A percentile compares a stretch with the other conserved stretches of the same genome.
These are phyloP conservation scores for Todiramphus chloris DNA, from an alignment of 2,113 vertebrate genomes.

Conservation along the genomic window DNA sequence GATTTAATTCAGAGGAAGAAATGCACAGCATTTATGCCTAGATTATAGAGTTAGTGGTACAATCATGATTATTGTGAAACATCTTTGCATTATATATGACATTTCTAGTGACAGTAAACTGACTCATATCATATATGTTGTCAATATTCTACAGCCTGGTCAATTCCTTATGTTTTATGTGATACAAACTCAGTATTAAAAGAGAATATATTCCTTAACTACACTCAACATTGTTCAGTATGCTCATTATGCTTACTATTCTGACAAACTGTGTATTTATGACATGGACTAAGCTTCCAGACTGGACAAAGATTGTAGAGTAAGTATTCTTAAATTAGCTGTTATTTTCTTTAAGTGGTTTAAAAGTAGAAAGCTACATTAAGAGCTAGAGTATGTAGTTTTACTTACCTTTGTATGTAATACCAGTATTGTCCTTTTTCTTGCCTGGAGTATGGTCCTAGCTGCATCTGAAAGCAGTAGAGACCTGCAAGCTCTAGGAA, in stretches of 20 bases:
- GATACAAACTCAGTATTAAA: not conserved
- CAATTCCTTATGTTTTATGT: not conserved
- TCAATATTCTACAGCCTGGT: not conserved
- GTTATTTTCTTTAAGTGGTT: not conserved
- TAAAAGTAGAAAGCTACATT: not conserved
- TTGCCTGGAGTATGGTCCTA: not conserved
- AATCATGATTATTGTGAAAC: not conserved
- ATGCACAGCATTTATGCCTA: not conserved
- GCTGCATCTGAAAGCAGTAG: not conserved
- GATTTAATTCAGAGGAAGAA: not conserved
- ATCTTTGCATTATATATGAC: not conserved
- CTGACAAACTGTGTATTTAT: slow-evolving; percentile 95
- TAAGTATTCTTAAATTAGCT: slow-evolving; percentile 75
- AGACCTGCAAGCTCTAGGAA: not conserved
- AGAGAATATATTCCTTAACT: slow-evolving; percentile 81
- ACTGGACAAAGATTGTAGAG: slow-evolving; percentile 90
- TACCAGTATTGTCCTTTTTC: not conserved
- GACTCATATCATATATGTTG: not conserved
- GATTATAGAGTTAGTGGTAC: not conserved
- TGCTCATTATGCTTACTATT: slow-evolving; percentile 96
- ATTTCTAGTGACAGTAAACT: not conserved
- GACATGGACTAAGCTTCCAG: slow-evolving; percentile 76
- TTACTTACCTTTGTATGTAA: not conserved
- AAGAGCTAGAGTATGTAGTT: not conserved
- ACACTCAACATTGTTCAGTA: slow-evolving; percentile 83